Evolutionary conservation across 2,113 vertebrate genomes (phyloP).

Genomic region (Epinephelus lanceolatus): DNA sequence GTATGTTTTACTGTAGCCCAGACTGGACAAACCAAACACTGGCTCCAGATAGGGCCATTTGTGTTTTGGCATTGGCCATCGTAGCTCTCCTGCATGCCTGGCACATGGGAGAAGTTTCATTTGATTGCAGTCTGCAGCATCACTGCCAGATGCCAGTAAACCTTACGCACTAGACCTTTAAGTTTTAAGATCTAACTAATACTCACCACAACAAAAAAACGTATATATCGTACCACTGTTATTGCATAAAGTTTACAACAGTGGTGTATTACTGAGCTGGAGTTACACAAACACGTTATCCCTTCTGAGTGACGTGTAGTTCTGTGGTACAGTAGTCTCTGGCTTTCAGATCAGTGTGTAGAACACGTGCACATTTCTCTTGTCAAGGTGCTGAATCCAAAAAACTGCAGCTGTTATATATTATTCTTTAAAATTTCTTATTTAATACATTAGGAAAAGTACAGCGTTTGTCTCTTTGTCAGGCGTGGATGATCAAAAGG

Average conservation of each 20-base stretch:
- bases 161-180: too few relatives aligned
- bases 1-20: too few relatives aligned
- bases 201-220: not conserved
- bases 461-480: not conserved
- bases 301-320: not conserved
- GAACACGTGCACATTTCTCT: not conserved
- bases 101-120: too few relatives aligned
- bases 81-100: too few relatives aligned
- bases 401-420: constrained; percentile 2
- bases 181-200: not conserved
- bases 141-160: too few relatives aligned
- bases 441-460: not conserved
- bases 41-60: too few relatives aligned
- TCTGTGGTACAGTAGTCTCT: not conserved
- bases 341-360: not conserved
- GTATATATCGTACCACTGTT: too few relatives aligned
- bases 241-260: not conserved
- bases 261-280: not conserved
- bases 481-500: not conserved
- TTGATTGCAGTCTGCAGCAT: too few relatives aligned
- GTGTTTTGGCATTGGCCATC: too few relatives aligned
- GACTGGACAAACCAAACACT: too few relatives aligned
- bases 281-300: not conserved
- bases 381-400: not conserved
- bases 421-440: not conserved